phyloP scores from a whole-genome alignment of 2,113 vertebrate genomes.

The Colaptes auratus region DNA sequence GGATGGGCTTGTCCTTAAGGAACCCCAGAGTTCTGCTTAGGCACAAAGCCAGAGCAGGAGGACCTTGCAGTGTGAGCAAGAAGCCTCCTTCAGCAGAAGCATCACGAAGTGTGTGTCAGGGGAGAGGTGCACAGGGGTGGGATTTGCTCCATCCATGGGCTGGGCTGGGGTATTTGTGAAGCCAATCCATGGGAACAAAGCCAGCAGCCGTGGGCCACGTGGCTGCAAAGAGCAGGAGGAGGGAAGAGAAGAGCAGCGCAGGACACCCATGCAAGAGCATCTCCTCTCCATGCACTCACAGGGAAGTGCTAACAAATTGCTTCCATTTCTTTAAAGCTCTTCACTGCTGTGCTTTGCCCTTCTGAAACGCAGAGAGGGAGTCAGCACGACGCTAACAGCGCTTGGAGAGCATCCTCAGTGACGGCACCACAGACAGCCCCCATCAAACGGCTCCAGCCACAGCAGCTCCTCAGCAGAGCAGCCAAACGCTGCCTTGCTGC shows the following conservation, averaged over 20 bases:
- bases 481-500: neutral
- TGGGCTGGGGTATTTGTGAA: fast-evolving
- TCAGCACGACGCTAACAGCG: conserved; percentile 17
- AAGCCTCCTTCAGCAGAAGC: neutral
- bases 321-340: conserved; percentile 39
- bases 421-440: conserved; percentile 27
- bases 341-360: conserved; percentile 41
- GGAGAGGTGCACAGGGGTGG: neutral
- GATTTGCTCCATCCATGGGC: neutral
- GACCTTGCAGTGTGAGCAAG: neutral
- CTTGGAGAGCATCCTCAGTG: conserved; percentile 51
- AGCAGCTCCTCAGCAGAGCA: neutral
- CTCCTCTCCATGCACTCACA: neutral
- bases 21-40: neutral
- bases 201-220: neutral
- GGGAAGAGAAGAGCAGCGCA: neutral
- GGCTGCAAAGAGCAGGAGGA: too few relatives aligned
- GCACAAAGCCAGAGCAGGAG: fast-evolving
- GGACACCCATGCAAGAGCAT: fast-evolving
- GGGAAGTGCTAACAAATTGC: conserved; percentile 41
- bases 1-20: neutral
- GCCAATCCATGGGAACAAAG: neutral
- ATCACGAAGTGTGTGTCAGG: fast-evolving
- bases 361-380: conserved; percentile 20
- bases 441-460: neutral